Evolutionary conservation across 1,140 invertebrate species (phyloP).

Genomic region (Rhyacophila brunnea): DNA sequence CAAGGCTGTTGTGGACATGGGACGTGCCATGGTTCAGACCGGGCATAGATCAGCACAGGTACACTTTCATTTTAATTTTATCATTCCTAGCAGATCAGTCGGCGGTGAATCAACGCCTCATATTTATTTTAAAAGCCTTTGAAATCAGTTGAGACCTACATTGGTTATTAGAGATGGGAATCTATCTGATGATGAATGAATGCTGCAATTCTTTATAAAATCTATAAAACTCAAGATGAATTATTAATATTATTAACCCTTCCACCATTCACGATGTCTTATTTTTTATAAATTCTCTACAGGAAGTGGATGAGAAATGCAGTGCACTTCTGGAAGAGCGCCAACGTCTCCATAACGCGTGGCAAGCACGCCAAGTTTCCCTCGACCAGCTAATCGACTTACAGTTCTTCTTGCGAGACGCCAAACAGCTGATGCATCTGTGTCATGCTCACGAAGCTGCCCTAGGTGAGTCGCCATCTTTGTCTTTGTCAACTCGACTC

Average conservation of each 20-base stretch:
- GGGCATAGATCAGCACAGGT: constrained; percentile 77
- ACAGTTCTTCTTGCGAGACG: constrained; percentile 93
- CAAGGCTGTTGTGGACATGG: constrained; percentile 72
- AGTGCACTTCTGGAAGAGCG: constrained; percentile 75
- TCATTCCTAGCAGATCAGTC: too few species aligned
- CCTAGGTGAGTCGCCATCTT: constrained; percentile 50
- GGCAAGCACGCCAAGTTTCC: constrained; percentile 87
- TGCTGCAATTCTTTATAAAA: too few species aligned
- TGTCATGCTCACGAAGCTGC: constrained; percentile 86
- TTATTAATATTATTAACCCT: too few species aligned
- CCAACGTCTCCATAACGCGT: constrained; percentile 76
- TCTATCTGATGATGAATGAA: too few species aligned
- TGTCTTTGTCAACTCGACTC: too few species aligned
- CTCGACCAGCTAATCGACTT: constrained; percentile 93
- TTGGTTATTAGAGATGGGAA: too few species aligned
- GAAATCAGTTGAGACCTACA: too few species aligned
- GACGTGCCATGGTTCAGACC: constrained; percentile 80
- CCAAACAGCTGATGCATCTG: constrained; percentile 88
- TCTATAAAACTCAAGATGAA: too few species aligned
- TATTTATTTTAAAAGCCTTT: too few species aligned
- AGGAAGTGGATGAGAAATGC: constrained; percentile 80
- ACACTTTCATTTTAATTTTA: too few species aligned
- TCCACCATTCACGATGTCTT: too few species aligned
- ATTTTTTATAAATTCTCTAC: constrained; percentile 3
- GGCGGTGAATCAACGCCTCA: too few species aligned